phyloP scores from a whole-genome alignment of 2,797 vertebrate species.

The Sylvia borin region DNA sequence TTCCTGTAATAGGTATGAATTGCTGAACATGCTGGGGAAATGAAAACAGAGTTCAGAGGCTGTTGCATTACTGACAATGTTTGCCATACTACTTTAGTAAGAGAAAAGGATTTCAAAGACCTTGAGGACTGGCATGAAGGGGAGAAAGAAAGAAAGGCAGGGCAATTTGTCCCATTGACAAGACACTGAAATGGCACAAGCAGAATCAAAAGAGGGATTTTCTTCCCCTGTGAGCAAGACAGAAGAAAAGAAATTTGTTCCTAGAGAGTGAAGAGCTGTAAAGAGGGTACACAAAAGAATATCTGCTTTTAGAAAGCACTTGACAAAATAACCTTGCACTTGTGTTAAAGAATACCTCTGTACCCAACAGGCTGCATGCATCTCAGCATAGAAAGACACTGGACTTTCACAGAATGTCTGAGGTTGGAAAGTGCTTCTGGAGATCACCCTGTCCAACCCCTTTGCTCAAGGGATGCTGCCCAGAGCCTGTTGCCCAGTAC shows the following conservation, averaged over 20 bases:
- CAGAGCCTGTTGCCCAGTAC: background rate
- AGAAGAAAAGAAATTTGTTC: background rate
- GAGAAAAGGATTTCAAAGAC: background rate
- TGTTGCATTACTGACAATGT: background rate
- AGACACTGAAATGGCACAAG: background rate
- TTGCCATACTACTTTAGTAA: background rate
- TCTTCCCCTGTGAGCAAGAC: background rate
- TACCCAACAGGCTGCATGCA: background rate
- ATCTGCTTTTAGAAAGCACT: background rate
- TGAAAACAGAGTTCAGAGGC: background rate
- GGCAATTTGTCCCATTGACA: background rate
- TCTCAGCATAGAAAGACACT: background rate
- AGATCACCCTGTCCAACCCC: background rate
- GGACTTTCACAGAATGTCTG: background rate
- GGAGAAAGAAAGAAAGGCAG: background rate
- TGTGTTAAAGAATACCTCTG: background rate
- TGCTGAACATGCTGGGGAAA: background rate
- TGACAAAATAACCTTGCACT: constrained; percentile 17
- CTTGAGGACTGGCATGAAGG: background rate
- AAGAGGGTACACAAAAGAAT: background rate
- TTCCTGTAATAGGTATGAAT: background rate
- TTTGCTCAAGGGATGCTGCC: background rate
- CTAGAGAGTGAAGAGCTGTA: background rate
- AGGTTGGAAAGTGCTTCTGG: background rate
- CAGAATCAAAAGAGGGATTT: background rate